phyloP scores from a whole-genome alignment of 2,888 invertebrate genomes.

The Autographa pulchrina region DNA sequence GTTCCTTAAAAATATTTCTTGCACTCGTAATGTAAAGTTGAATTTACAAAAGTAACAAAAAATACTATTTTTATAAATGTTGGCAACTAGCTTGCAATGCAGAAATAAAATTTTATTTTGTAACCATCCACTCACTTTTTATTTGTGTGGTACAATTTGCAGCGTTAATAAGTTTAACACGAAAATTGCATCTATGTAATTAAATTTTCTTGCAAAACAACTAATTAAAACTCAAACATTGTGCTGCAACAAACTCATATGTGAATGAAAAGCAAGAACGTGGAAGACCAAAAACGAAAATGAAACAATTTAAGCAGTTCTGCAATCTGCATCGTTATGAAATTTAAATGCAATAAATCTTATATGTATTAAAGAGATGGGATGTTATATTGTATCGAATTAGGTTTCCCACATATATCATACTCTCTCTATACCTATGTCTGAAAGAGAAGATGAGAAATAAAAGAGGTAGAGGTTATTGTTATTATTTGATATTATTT shows the following conservation, averaged over 20 bases:
- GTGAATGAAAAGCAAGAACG: neutral
- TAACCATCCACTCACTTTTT: neutral
- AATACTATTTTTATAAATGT: too few relatives aligned
- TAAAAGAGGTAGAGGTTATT: too few relatives aligned
- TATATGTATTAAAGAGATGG: neutral
- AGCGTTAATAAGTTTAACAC: neutral
- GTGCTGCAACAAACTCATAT: neutral
- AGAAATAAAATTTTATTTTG: neutral
- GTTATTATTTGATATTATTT: too few relatives aligned
- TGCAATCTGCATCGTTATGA: neutral
- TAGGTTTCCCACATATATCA: too few relatives aligned
- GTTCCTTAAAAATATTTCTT: too few relatives aligned
- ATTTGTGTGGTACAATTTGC: neutral
- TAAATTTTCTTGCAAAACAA: constrained; percentile 4
- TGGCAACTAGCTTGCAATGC: neutral
- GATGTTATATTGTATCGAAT: too few relatives aligned
- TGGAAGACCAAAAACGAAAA: neutral
- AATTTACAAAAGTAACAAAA: too few relatives aligned
- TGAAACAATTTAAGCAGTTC: neutral
- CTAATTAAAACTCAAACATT: constrained; percentile 4
- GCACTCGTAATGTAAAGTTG: too few relatives aligned
- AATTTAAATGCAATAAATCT: constrained; percentile 4
- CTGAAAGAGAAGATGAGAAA: too few relatives aligned
- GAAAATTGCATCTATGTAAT: constrained; percentile 4
- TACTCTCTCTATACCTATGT: too few relatives aligned